Base-by-base conservation (phyloP, 1,140 invertebrate species). In the Trichonephila clavipes region DNA sequence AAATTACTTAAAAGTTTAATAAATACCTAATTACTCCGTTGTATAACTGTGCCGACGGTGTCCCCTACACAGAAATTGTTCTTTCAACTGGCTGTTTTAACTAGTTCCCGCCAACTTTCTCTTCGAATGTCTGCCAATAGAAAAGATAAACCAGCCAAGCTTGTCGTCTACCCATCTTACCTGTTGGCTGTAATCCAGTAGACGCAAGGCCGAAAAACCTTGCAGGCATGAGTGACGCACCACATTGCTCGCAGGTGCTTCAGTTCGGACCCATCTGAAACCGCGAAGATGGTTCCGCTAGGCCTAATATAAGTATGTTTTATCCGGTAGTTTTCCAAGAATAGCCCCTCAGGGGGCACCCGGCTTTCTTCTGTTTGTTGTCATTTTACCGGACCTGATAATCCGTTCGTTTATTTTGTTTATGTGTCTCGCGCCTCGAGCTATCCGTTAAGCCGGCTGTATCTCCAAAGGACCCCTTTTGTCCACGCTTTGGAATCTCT, bases 151-250 rank as follows among this genome's bases (percentile, higher is more conserved):
- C 19, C 28, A 69, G 87, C 87, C 87, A 88, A 88, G 64, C 87
- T 88, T 64, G 85, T 64, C 24, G 28, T 62, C 85, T 28, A 64
- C n/a, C 64, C 51, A n/a, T 66, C 82, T 86, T 58, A 86, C 90
- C 90, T 92, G 89, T 86, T 92, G 44, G 82, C 81, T 85, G 77
- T 62, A 28, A 64, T 91, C 77, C 77, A 83, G 59, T 91, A 44
- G 87, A 69, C 72, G n/a, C 59, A 62, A 81, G 62, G 66, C 88
- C 66, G 88, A 90, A 91, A 91, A 82, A 91, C 77, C 90, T 86
- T 58, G 90, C 82, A 92, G 90, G 90, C 90, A 92, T 92, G 61
- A 86, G 90, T 92, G 90, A 92, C 90, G 90, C 90, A 92, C 90
- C 34, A 24, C 61, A 83, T 91, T 28, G 82, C 90, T 86, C 77